phyloP scores from a whole-genome alignment of 2,113 vertebrate genomes.

The Ginglymostoma cirratum region DNA sequence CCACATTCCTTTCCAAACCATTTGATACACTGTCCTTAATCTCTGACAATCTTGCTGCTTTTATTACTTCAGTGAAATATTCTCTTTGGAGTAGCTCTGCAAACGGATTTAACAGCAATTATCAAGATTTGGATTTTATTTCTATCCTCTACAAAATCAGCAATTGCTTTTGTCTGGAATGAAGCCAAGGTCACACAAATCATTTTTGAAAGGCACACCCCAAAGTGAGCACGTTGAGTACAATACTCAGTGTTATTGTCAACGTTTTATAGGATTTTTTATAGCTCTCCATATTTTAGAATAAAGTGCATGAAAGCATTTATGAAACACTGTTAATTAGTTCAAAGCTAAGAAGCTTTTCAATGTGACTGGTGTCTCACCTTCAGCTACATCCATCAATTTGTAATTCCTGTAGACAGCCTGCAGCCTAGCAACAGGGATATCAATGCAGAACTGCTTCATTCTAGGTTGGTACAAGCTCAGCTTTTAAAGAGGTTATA shows the following conservation, averaged over 20 bases:
- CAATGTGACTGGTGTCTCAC: background rate
- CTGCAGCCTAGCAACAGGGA: conserved; percentile 25
- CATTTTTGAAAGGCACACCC: background rate
- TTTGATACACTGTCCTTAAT: background rate
- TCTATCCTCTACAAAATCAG: background rate
- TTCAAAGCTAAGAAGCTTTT: background rate
- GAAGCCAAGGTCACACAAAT: background rate
- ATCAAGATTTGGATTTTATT: background rate
- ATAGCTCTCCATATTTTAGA: background rate
- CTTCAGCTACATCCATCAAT: background rate
- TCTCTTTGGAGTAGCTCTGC: background rate
- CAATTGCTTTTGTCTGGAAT: background rate
- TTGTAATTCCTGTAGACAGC: background rate
- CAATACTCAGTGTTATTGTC: no score
- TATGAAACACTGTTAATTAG: background rate
- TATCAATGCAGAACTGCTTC: background rate
- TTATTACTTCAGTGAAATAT: background rate
- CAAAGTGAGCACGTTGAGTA: background rate
- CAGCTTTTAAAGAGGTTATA: background rate
- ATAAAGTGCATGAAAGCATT: background rate
- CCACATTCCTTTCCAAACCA: background rate
- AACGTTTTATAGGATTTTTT: background rate
- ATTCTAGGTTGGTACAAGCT: background rate
- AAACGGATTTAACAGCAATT: background rate
- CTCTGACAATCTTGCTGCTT: background rate